Conservation (phyloP, 2,888 invertebrate genomes). For the Rhopalosiphum nymphaeae region DNA sequence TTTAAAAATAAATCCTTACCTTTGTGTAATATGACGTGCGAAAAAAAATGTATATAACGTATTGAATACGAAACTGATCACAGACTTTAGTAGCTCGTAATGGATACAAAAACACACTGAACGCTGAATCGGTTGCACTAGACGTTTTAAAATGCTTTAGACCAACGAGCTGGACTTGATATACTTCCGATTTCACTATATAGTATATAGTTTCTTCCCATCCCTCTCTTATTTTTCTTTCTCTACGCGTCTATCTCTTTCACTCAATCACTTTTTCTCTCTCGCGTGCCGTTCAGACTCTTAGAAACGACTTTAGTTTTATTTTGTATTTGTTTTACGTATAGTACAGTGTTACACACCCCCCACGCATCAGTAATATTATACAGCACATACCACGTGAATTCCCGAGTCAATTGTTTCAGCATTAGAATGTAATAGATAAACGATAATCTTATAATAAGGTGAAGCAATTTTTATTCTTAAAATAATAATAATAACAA, state of each 20-base stretch:
- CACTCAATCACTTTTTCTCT: not conserved
- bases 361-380: not conserved
- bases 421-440: conserved; percentile 32
- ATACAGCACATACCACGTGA: not conserved
- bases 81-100: not conserved
- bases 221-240: conserved; percentile 42
- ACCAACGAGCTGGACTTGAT: conserved; percentile 33
- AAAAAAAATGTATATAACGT: not conserved
- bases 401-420: conserved; percentile 53
- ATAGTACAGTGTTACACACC: not conserved
- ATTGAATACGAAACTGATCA: not conserved
- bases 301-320: conserved; percentile 28
- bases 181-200: conserved; percentile 61
- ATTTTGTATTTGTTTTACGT: conserved; percentile 27
- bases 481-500: conserved; percentile 7
- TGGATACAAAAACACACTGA: conserved; percentile 51
- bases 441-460: conserved; percentile 34
- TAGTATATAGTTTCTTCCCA: conserved; percentile 51
- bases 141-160: conserved; percentile 62
- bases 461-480: conserved; percentile 43
- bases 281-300: not conserved
- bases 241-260: not conserved
- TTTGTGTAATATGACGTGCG: not conserved
- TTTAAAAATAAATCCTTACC: not conserved
- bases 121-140: conserved; percentile 47